Evolutionary conservation across 2,797 vertebrate species (phyloP).

Genomic region (Perodicticus potto): DNA sequence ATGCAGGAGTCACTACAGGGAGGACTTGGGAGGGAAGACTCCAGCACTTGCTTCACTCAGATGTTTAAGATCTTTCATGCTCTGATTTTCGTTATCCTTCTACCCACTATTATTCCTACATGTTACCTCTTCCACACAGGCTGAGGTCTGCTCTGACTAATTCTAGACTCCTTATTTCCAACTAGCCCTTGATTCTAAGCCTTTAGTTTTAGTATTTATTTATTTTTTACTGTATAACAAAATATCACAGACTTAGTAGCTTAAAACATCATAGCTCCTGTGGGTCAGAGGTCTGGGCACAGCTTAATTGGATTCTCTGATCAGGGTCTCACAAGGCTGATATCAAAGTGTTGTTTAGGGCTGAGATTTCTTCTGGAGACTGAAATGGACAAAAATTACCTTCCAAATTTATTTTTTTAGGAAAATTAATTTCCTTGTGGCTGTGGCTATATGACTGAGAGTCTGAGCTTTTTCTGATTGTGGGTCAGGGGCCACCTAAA

Average conservation of each 20-base stretch:
- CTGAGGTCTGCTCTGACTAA: background rate
- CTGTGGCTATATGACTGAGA: background rate
- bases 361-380: background rate
- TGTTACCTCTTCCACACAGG: background rate
- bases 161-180: background rate
- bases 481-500: background rate
- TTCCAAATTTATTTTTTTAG: background rate
- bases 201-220: background rate
- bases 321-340: background rate
- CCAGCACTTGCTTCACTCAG: background rate
- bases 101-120: background rate
- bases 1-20: background rate
- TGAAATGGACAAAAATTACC: background rate
- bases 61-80: background rate
- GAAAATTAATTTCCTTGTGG: background rate
- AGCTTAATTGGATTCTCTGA: background rate
- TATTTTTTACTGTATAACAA: background rate
- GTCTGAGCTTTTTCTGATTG: background rate
- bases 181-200: background rate
- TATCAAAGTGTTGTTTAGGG: background rate
- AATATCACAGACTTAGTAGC: background rate
- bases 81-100: background rate
- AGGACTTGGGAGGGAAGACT: background rate
- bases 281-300: background rate
- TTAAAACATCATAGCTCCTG: background rate